Conservation (phyloP, 2,797 vertebrate species). For the Manis javanica region DNA sequence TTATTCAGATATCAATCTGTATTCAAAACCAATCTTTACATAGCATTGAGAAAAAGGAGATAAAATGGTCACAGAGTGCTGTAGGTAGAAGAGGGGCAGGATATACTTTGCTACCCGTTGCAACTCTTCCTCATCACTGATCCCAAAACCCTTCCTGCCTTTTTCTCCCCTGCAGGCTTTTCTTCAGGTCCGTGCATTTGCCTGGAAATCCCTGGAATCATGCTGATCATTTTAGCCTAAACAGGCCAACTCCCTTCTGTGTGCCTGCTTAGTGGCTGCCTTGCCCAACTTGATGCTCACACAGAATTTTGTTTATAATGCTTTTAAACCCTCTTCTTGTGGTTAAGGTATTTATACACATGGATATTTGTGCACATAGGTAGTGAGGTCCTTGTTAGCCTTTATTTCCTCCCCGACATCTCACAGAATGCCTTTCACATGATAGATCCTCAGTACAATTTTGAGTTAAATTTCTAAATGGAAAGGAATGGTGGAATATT, state of each 20-base stretch:
- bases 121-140: neutral
- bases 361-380: neutral
- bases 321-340: neutral
- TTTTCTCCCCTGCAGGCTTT: neutral
- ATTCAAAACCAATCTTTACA: neutral
- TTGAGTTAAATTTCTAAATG: slow-evolving; percentile 43
- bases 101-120: neutral
- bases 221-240: neutral
- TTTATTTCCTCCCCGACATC: neutral
- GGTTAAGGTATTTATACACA: neutral
- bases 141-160: neutral
- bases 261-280: neutral
- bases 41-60: neutral
- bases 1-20: neutral
- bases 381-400: neutral
- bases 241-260: neutral
- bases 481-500: slow-evolving; percentile 16
- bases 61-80: neutral
- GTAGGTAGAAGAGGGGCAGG: neutral
- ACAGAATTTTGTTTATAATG: neutral
- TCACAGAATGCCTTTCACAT: neutral
- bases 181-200: neutral
- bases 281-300: neutral
- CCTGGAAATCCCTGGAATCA: neutral
- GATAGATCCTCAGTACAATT: neutral